phyloP scores from a whole-genome alignment of 2,797 vertebrate genomes.

The Florisuga fusca region DNA sequence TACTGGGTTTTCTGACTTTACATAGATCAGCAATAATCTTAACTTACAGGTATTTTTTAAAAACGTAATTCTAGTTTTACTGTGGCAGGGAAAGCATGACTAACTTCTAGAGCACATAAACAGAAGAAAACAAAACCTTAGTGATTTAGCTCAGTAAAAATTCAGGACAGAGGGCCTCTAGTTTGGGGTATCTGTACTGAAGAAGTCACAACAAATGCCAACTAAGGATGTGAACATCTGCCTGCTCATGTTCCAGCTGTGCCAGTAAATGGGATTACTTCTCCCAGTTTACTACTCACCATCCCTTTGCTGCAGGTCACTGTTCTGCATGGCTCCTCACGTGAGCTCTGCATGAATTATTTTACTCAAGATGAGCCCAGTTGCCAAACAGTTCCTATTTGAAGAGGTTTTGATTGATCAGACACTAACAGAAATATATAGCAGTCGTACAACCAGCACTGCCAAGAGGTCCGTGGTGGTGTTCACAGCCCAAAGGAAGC shows the following conservation, averaged over 20 bases:
- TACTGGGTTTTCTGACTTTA: neutral
- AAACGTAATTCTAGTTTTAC: neutral
- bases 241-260: neutral
- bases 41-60: neutral
- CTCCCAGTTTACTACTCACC: neutral
- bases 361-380: neutral
- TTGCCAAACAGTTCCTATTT: neutral
- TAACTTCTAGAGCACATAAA: neutral
- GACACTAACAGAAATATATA: neutral
- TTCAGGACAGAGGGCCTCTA: neutral
- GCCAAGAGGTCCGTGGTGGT: neutral
- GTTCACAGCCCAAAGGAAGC: neutral
- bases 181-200: neutral
- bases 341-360: neutral
- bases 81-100: neutral
- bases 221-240: neutral
- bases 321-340: neutral
- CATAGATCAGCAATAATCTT: neutral
- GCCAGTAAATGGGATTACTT: neutral
- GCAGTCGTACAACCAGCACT: neutral
- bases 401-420: neutral
- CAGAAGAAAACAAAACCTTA: neutral
- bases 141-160: neutral
- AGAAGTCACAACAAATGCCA: neutral
- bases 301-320: neutral